These are phyloP conservation scores for Hippasteria phrygiana DNA, from an alignment of 53 echinoderm and acorn worm genomes.

Conservation along the genomic window DNA sequence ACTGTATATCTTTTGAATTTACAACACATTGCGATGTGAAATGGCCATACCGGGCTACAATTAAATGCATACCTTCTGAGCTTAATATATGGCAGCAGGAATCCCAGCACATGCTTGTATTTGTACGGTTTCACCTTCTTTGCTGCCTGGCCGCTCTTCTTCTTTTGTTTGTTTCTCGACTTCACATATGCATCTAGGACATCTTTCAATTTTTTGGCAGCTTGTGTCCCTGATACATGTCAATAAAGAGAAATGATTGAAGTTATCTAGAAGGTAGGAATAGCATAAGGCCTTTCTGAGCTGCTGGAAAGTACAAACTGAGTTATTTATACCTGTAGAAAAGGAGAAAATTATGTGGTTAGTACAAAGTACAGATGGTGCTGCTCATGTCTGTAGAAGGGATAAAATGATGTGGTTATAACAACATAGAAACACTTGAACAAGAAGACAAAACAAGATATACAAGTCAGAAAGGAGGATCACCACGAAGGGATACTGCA, in stretches of 20 bases:
- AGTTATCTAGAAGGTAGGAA: too few species aligned
- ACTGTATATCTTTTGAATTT: background rate
- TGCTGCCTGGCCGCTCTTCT: slow-evolving; percentile 26
- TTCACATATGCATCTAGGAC: slow-evolving; percentile 49
- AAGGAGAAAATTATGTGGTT: too few species aligned
- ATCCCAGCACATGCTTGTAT: slow-evolving; percentile 36
- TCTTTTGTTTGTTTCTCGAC: slow-evolving; percentile 31
- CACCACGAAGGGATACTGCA: too few species aligned
- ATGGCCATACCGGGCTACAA: background rate
- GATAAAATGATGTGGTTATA: too few species aligned
- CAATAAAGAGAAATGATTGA: background rate
- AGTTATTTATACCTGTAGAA: too few species aligned
- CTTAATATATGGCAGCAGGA: slow-evolving; percentile 40
- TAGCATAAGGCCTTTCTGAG: too few species aligned
- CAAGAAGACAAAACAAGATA: too few species aligned
- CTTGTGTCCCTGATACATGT: slow-evolving; percentile 8
- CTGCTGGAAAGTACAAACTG: too few species aligned
- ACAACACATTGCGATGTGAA: background rate
- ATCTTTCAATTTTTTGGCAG: slow-evolving; percentile 46
- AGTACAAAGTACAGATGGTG: too few species aligned
- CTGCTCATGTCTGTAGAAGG: too few species aligned
- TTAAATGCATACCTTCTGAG: background rate
- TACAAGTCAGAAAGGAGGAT: too few species aligned
- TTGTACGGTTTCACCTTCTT: slow-evolving; percentile 44
- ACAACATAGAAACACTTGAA: too few species aligned